A percentile compares a stretch with the other conserved stretches of the same genome.
Evolutionary conservation across 2,797 vertebrate species (phyloP).

Genomic region (Menidia menidia): DNA sequence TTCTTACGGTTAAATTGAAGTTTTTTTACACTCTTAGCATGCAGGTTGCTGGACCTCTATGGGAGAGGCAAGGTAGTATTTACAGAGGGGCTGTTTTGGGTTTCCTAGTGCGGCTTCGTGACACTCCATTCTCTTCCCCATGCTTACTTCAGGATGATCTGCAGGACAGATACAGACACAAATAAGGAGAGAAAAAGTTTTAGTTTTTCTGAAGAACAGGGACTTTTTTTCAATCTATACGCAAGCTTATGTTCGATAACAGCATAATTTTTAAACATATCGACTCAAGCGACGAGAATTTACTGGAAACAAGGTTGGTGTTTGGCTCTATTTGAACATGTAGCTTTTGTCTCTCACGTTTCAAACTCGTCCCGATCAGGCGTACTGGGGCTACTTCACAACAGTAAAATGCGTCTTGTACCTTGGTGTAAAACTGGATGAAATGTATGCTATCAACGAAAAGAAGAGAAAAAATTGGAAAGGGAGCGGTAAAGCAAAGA

Average conservation of each 20-base stretch:
- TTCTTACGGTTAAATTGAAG: constrained; percentile 74
- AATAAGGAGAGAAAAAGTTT: constrained; percentile 7
- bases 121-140: constrained; percentile 88
- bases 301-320: background rate
- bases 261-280: background rate
- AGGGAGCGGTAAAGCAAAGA: background rate
- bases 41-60: constrained; percentile 99
- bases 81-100: constrained; percentile 96
- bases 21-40: constrained; percentile 85
- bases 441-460: background rate
- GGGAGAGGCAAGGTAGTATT: constrained; percentile 95
- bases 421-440: too few species aligned
- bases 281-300: background rate
- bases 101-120: constrained; percentile 92
- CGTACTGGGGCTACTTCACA: background rate
- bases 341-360: background rate
- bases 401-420: background rate
- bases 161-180: constrained; percentile 46
- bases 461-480: background rate
- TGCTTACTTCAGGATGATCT: constrained; percentile 99
- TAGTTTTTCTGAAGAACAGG: background rate
- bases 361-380: background rate
- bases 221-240: background rate
- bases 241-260: background rate
- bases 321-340: background rate